A percentile compares a stretch with the other conserved stretches of the same genome.
Evolutionary conservation across 2,888 invertebrate genomes (phyloP).

Genomic region (Chironomus tentans): DNA sequence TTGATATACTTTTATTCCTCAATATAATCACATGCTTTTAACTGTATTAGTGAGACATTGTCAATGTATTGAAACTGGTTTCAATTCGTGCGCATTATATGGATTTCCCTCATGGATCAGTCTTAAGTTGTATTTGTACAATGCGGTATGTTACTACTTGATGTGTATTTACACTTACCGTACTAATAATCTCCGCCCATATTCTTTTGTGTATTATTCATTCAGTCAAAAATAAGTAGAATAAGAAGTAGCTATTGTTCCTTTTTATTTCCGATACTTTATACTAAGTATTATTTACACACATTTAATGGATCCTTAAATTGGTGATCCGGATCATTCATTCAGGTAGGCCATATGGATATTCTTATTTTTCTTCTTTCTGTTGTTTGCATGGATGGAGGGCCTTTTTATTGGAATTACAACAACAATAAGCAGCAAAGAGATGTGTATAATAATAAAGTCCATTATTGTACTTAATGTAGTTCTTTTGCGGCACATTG

Average conservation of each 20-base stretch:
- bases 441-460: background rate
- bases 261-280: background rate
- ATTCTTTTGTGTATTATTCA: no score
- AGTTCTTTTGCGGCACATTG: background rate
- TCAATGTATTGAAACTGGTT: constrained; percentile 3
- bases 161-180: no score
- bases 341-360: background rate
- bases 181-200: no score
- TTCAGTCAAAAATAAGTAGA: background rate
- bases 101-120: no score
- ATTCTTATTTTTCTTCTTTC: no score
- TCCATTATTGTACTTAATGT: background rate
- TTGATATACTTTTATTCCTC: background rate
- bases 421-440: no score
- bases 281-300: background rate
- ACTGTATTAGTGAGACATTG: background rate
- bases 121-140: no score
- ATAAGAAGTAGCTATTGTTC: background rate
- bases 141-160: no score
- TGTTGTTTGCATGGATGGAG: no score
- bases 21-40: background rate
- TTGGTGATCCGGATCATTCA: background rate
- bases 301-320: constrained; percentile 13
- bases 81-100: background rate
- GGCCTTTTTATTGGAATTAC: no score